Conservation (phyloP, 2,888 invertebrate genomes). For the Lycocerus yunnanus region DNA sequence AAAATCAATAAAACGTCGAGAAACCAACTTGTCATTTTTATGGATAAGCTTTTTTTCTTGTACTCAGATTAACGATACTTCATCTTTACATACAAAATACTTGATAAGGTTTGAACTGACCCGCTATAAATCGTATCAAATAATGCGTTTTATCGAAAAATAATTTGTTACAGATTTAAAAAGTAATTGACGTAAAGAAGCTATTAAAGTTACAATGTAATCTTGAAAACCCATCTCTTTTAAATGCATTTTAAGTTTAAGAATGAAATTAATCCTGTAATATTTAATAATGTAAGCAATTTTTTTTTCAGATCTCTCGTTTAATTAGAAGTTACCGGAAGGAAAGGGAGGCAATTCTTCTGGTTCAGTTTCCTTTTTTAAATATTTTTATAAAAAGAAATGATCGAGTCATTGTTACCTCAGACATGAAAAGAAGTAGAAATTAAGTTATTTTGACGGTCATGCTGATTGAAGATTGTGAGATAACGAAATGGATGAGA, state of each 20-base stretch:
- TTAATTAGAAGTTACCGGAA: not conserved
- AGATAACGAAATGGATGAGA: conserved; percentile 19
- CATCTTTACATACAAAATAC: conserved; percentile 25
- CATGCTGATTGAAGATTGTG: conserved; percentile 14
- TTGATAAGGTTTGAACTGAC: conserved; percentile 4
- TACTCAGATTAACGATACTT: conserved; percentile 19
- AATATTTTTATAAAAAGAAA: conserved; percentile 31
- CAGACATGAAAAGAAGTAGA: conserved; percentile 19
- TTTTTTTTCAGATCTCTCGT: not conserved
- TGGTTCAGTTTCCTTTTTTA: conserved; percentile 38
- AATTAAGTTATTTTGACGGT: conserved; percentile 14
- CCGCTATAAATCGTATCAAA: conserved; percentile 19
- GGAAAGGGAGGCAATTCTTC: conserved; percentile 23
- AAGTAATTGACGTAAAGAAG: conserved; percentile 5
- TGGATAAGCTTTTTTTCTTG: conserved; percentile 13
- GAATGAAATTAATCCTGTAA: not conserved
- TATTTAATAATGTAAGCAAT: not conserved
- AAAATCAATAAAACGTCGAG: conserved; percentile 17
- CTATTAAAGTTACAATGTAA: not conserved
- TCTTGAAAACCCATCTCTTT: not conserved
- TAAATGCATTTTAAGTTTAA: not conserved
- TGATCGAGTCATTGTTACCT: conserved; percentile 12
- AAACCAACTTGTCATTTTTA: conserved; percentile 27
- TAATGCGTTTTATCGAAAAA: conserved; percentile 15
- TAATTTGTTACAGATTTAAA: conserved; percentile 12